Conservation (phyloP, 2,113 vertebrate species). For the Gavia stellata region DNA sequence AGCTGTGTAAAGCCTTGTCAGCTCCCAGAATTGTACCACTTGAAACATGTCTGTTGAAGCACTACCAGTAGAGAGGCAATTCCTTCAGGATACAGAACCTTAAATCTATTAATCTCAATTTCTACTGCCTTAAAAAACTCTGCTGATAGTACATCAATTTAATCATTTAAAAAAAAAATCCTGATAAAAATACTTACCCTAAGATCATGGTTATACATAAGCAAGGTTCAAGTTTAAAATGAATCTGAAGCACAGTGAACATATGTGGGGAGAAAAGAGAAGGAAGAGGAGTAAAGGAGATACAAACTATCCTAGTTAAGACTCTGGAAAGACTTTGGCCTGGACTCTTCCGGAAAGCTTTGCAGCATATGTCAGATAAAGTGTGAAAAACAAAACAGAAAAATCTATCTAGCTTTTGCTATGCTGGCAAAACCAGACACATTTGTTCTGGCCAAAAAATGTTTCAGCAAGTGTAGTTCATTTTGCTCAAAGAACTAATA, state of each 20-base stretch:
- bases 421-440: neutral
- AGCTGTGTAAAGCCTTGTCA: conserved; percentile 22
- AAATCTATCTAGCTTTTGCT: neutral
- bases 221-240: neutral
- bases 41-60: neutral
- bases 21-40: neutral
- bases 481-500: neutral
- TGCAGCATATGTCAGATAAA: neutral
- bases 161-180: neutral
- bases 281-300: neutral
- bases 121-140: neutral
- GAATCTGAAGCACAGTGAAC: neutral
- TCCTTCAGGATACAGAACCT: neutral
- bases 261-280: neutral
- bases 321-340: neutral
- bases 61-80: neutral
- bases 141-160: neutral
- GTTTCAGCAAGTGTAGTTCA: neutral
- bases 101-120: neutral
- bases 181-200: neutral
- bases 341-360: neutral
- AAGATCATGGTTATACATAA: neutral
- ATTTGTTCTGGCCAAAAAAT: neutral
- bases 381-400: neutral
- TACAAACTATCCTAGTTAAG: neutral